Base-by-base conservation (phyloP, 2,888 invertebrate species). In the Mythimna loreyi region DNA sequence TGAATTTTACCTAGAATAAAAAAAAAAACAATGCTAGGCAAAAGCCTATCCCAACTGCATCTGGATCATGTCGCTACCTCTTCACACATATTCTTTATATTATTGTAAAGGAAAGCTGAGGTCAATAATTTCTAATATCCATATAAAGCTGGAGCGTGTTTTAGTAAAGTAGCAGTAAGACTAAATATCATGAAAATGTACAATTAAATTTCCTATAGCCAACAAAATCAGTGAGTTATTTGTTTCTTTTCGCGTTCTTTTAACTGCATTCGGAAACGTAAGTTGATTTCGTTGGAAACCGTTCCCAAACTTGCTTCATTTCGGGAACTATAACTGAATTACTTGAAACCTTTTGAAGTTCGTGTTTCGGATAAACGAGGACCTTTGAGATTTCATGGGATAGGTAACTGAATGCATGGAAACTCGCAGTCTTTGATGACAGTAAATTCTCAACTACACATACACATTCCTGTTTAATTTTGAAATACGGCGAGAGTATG, bases 271-370 rank as follows among this genome's bases (percentile, higher is more conserved):
- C 50, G 56, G 45, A 30, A 40, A 36, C n/a, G 61, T 47, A 45
- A 72, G 70, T 74, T 70, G 78, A 82, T 78, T 69, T 61, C 21
- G 60, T 57, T 60, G 33, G 58, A 3, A 78, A 82, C 72, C 69
- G 59, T 68, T 53, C 19, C 62, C 36, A 16, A 75, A 73, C 60
- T 72, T 64, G 59, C 58, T 67, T 55, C 59, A 75, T 72, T 75
- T 66, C 49, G 55, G 33, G 23, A 67, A 67, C 52, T 53, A 19
- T 79, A 79, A 79, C 56, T 59, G 57, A 76, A 67, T 78, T 80
- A 68, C 47, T 23, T 28, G 72, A 57, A 61, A 64, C 66, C 63
- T 76, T 68, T 72, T 57, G 53, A 72, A 61, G 33, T 49, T 53
- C 36, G 21, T 43, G 43, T 58, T 67, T 78, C 30, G 11, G 16